Conservation (phyloP, 2,797 vertebrate species). For the Odontamblyopus rebecca region DNA sequence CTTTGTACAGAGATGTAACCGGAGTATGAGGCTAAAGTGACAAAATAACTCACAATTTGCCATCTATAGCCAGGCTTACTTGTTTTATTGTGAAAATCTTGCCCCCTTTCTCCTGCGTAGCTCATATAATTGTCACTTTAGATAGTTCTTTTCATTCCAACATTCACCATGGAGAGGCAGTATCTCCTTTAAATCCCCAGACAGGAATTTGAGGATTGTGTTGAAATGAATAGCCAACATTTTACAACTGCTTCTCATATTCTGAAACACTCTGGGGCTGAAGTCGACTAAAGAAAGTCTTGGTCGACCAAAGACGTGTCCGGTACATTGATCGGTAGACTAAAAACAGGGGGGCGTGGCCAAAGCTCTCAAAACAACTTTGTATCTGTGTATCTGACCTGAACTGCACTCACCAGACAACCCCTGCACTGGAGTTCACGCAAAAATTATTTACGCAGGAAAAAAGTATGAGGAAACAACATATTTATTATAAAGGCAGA, state of each 20-base stretch:
- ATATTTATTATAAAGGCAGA: no score
- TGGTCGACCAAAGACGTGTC: no score
- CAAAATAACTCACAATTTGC: background rate
- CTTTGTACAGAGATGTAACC: no score
- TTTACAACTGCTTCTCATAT: background rate
- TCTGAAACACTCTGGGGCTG: background rate
- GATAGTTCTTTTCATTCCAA: conserved; percentile 26
- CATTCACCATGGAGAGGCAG: conserved; percentile 40
- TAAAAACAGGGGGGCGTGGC: no score
- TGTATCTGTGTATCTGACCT: no score
- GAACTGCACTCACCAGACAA: no score
- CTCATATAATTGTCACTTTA: conserved; percentile 13
- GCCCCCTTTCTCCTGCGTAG: conserved; percentile 14
- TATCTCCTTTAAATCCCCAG: conserved; percentile 1
- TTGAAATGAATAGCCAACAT: background rate
- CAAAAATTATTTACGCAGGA: no score
- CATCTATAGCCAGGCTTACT: background rate
- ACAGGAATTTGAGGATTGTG: background rate
- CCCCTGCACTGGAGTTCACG: no score
- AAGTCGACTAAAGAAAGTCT: no score
- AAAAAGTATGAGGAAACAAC: no score
- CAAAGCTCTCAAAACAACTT: no score
- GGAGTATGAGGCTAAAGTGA: background rate
- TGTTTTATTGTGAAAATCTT: background rate
- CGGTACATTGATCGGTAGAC: no score